phyloP scores from a whole-genome alignment of 2,113 vertebrate species.

The Labeo rohita region DNA sequence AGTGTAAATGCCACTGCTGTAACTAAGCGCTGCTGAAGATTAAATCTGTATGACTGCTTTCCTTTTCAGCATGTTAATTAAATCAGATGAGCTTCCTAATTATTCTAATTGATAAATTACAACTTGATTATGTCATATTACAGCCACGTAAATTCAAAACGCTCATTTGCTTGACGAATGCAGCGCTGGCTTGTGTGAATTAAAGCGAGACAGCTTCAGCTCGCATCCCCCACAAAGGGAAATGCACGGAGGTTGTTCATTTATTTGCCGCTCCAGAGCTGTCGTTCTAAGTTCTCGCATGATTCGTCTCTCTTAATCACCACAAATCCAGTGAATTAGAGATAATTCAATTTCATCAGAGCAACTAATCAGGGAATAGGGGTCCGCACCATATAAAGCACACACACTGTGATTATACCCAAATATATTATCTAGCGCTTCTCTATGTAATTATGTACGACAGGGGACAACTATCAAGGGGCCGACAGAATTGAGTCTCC shows the following conservation, averaged over 20 bases:
- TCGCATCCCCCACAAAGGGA: slow-evolving; percentile 57
- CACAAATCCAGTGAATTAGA: slow-evolving; percentile 86
- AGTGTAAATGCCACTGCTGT: slow-evolving; percentile 40
- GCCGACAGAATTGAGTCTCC: slow-evolving; percentile 31
- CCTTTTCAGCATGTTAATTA: slow-evolving; percentile 75
- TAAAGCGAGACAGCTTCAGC: slow-evolving; percentile 65
- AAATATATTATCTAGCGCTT: slow-evolving; percentile 65
- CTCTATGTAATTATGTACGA: slow-evolving; percentile 64
- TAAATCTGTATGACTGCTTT: slow-evolving; percentile 66
- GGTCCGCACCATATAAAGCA: slow-evolving; percentile 58
- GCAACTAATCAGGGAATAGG: slow-evolving; percentile 79
- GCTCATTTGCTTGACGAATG: slow-evolving; percentile 69
- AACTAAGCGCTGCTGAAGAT: slow-evolving; percentile 39
- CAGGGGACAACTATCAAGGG: slow-evolving; percentile 54
- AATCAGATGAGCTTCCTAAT: slow-evolving; percentile 79
- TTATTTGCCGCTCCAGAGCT: slow-evolving; percentile 72
- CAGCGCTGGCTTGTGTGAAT: slow-evolving; percentile 53
- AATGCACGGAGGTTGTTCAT: slow-evolving; percentile 54
- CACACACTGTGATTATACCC: slow-evolving; percentile 63
- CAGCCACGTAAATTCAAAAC: slow-evolving; percentile 68
- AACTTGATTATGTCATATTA: slow-evolving; percentile 80
- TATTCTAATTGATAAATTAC: slow-evolving; percentile 80
- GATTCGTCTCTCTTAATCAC: slow-evolving; percentile 87
- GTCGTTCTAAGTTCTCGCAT: slow-evolving; percentile 79
- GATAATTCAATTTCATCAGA: slow-evolving; percentile 87